These are phyloP conservation scores for Lasioglossum leucozonium DNA, from an alignment of 2,888 invertebrate genomes.

Conservation along the genomic window DNA sequence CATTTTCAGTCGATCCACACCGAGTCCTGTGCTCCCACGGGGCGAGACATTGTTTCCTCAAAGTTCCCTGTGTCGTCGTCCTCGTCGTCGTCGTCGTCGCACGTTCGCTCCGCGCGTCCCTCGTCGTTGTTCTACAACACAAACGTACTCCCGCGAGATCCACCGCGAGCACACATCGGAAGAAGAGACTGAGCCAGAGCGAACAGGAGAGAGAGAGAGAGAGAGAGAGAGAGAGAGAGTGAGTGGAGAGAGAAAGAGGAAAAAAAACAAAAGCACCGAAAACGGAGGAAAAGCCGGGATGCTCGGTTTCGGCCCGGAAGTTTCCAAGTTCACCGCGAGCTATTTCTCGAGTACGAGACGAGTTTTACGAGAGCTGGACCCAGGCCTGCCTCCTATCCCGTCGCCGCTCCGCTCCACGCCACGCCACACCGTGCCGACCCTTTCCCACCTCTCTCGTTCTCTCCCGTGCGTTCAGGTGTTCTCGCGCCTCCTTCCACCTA, in stretches of 20 bases:
- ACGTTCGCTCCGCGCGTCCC: not conserved
- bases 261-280: constrained; percentile 6
- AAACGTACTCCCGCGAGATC: constrained; percentile 36
- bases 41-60: constrained; percentile 48
- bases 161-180: constrained; percentile 15
- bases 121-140: constrained; percentile 31
- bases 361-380: constrained; percentile 70
- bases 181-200: not conserved
- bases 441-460: constrained; percentile 28
- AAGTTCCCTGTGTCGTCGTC: constrained; percentile 31
- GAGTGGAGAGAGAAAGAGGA: not conserved
- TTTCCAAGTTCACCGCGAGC: constrained; percentile 55
- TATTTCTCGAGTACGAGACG: constrained; percentile 59
- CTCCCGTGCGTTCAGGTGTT: constrained; percentile 28
- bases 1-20: constrained; percentile 52
- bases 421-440: not conserved
- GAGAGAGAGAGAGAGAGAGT: too few relatives aligned
- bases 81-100: not conserved
- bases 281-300: constrained; percentile 15
- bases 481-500: constrained; percentile 39
- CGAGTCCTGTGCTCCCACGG: constrained; percentile 47
- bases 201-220: not conserved
- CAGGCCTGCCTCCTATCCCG: constrained; percentile 53
- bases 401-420: constrained; percentile 12
- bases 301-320: constrained; percentile 51